Evolutionary conservation across 2,888 invertebrate genomes (phyloP).

Genomic region (Patella caerulea): DNA sequence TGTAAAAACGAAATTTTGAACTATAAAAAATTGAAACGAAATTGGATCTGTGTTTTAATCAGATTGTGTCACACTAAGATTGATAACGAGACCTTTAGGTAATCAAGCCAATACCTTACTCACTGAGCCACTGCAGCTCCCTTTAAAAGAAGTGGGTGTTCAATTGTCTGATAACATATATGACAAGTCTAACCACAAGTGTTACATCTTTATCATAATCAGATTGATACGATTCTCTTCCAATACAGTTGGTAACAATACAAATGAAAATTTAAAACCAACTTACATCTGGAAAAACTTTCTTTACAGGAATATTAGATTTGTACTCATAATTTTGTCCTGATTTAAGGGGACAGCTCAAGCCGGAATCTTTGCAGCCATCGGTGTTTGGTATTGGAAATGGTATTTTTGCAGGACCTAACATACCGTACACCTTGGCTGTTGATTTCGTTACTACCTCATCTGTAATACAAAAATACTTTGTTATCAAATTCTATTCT

Average conservation of each 20-base stretch:
- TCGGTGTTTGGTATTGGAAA: background rate
- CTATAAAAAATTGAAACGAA: too few relatives aligned
- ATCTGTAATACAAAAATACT: background rate
- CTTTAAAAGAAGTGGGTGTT: background rate
- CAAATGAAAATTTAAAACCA: background rate
- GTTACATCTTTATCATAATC: background rate
- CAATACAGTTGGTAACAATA: background rate
- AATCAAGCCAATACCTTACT: too few relatives aligned
- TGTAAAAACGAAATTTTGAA: too few relatives aligned
- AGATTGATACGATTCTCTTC: background rate
- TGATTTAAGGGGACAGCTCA: constrained; percentile 13
- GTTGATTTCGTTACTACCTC: background rate
- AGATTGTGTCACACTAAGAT: too few relatives aligned
- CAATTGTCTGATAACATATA: too few relatives aligned
- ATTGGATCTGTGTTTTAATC: too few relatives aligned
- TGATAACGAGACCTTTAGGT: too few relatives aligned
- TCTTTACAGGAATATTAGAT: background rate
- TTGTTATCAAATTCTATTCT: too few relatives aligned
- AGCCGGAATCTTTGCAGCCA: constrained; percentile 10
- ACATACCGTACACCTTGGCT: background rate
- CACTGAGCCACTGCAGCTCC: background rate
- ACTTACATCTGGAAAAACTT: constrained; percentile 11
- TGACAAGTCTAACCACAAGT: too few relatives aligned
- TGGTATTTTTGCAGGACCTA: background rate
- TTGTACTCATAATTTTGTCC: background rate